These are phyloP conservation scores for Cremastinae sp. DNA, from an alignment of 2,888 invertebrate genomes.

Conservation along the genomic window DNA sequence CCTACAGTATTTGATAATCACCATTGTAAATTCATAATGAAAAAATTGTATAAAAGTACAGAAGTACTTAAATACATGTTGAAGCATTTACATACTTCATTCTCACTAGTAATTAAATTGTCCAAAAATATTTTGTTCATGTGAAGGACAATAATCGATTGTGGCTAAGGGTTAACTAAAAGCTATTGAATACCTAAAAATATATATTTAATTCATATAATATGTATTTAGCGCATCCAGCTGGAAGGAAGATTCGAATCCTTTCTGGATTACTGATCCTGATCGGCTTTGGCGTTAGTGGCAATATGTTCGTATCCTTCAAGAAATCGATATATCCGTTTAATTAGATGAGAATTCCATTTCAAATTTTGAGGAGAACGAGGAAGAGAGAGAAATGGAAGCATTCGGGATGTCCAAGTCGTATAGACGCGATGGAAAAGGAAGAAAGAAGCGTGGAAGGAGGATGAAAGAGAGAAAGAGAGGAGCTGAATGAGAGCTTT, in stretches of 20 bases:
- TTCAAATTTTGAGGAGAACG: constrained; percentile 64
- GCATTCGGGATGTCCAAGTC: constrained; percentile 36
- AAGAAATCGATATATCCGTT: constrained; percentile 68
- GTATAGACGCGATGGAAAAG: constrained; percentile 34
- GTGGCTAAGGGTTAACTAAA: too few relatives aligned
- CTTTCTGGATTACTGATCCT: constrained; percentile 1
- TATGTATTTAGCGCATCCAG: background rate
- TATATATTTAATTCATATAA: too few relatives aligned
- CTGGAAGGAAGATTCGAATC: background rate
- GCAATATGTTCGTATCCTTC: constrained; percentile 38
- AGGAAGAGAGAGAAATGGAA: constrained; percentile 12
- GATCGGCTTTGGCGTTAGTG: constrained; percentile 48
- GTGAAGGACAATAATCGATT: too few relatives aligned
- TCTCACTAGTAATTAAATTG: background rate
- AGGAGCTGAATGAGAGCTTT: constrained; percentile 25
- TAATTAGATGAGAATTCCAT: constrained; percentile 69
- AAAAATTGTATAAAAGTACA: background rate
- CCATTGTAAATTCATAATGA: too few relatives aligned
- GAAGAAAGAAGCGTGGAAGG: constrained; percentile 17
- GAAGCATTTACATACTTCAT: too few relatives aligned
- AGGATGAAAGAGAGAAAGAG: constrained; percentile 1
- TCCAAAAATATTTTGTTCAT: background rate
- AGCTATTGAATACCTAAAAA: too few relatives aligned
- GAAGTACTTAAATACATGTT: background rate
- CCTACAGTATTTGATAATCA: too few relatives aligned